phyloP scores from a whole-genome alignment of 2,113 vertebrate species.

The Lipophrys pholis region DNA sequence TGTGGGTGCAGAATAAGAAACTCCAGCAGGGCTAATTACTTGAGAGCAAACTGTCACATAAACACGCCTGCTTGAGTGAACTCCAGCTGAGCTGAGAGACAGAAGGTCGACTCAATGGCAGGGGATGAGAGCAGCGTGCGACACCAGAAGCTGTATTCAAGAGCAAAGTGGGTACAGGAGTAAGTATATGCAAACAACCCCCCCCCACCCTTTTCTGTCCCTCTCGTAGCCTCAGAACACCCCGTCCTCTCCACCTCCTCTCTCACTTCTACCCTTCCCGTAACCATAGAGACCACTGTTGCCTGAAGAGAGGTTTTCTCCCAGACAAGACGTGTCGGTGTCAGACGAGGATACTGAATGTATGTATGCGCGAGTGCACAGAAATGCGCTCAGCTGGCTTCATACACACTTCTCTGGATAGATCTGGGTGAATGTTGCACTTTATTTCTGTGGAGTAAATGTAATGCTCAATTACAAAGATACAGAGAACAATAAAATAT shows the following conservation, averaged over 20 bases:
- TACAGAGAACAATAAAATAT: constrained; percentile 16
- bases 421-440: constrained; percentile 9
- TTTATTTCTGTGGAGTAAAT: constrained; percentile 8
- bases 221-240: constrained; percentile 49
- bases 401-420: background rate
- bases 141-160: background rate
- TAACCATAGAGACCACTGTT: constrained; percentile 77
- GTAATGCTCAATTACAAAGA: constrained; percentile 7
- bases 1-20: background rate
- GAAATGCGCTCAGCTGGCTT: constrained; percentile 23
- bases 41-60: constrained; percentile 15
- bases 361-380: background rate
- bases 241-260: constrained; percentile 57
- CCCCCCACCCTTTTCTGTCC: constrained; percentile 28
- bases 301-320: constrained; percentile 62
- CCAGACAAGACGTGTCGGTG: constrained; percentile 53
- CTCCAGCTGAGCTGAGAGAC: constrained; percentile 43
- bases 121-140: background rate
- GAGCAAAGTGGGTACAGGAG: constrained; percentile 24
- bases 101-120: constrained; percentile 1
- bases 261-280: constrained; percentile 56
- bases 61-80: background rate
- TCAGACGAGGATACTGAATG: constrained; percentile 57
- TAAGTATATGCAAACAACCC: constrained; percentile 31
- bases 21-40: background rate